Conservation (phyloP, 2,888 invertebrate genomes). For the Luperina testacea region DNA sequence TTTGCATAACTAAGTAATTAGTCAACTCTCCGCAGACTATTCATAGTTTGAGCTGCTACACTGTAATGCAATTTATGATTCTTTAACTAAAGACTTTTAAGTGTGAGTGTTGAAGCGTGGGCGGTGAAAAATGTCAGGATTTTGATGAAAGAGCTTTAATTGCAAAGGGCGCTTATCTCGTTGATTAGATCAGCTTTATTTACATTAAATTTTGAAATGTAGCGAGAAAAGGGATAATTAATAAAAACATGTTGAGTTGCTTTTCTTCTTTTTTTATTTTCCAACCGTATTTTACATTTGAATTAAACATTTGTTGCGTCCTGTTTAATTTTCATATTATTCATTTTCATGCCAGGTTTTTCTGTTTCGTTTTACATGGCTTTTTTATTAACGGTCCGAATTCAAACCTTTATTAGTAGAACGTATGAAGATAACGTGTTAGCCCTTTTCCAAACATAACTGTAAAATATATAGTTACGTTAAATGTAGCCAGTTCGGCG, state of each 20-base stretch:
- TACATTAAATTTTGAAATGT: constrained; percentile 35
- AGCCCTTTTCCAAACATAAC: constrained; percentile 27
- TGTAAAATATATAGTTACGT: constrained; percentile 21
- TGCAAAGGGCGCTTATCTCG: constrained; percentile 38
- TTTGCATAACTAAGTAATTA: constrained; percentile 77
- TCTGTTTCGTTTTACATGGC: not conserved
- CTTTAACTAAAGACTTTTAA: constrained; percentile 57
- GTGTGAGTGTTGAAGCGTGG: constrained; percentile 33
- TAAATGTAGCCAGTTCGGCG: constrained; percentile 55
- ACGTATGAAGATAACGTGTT: constrained; percentile 16
- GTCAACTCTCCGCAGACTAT: constrained; percentile 62
- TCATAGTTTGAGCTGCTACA: constrained; percentile 51
- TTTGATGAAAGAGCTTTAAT: constrained; percentile 58
- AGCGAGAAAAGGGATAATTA: constrained; percentile 26
- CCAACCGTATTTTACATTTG: constrained; percentile 24
- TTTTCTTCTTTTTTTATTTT: constrained; percentile 19
- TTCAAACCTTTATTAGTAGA: not conserved
- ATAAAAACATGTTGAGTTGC: constrained; percentile 20
- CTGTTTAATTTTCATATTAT: constrained; percentile 24
- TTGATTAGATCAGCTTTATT: constrained; percentile 52
- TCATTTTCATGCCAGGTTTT: not conserved
- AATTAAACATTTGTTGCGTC: constrained; percentile 23
- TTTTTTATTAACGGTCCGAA: not conserved
- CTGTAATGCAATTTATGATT: constrained; percentile 62
- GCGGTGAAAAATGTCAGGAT: constrained; percentile 39